Percentiles rank a stretch among this genome's conserved stretches.
These are phyloP conservation scores for Tenualosa ilisha DNA, from an alignment of 2,797 vertebrate species.

Conservation along the genomic window DNA sequence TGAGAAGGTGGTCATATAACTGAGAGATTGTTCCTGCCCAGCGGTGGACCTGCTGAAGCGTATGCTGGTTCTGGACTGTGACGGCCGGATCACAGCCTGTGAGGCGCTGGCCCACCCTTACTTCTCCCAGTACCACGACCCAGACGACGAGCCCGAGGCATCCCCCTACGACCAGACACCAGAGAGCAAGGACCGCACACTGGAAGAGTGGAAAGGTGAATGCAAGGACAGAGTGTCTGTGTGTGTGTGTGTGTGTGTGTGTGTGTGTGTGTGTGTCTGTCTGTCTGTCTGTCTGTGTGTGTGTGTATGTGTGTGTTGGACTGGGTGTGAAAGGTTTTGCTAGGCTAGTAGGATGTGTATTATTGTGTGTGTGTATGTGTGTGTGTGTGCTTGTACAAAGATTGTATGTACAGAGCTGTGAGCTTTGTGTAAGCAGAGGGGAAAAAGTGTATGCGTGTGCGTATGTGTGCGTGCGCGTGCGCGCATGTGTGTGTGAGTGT, in stretches of 20 bases:
- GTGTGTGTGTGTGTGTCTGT: not conserved
- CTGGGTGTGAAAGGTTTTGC: not conserved
- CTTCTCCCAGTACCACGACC: slow-evolving; percentile 97
- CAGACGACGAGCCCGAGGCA: slow-evolving; percentile 92
- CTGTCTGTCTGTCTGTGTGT: not conserved
- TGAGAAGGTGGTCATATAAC: no score
- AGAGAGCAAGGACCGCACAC: slow-evolving; percentile 89
- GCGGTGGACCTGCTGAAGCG: slow-evolving; percentile 76
- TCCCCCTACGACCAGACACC: slow-evolving; percentile 89
- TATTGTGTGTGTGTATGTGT: not conserved
- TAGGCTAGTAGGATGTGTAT: not conserved
- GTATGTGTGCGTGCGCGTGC: not conserved
- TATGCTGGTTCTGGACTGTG: slow-evolving; percentile 87
- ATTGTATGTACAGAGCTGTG: no score
- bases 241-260: not conserved
- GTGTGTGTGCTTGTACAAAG: not conserved
- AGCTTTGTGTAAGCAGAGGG: no score
- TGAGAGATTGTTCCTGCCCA: slow-evolving; percentile 52
- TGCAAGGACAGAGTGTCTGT: not conserved
- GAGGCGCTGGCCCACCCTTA: slow-evolving; percentile 91
- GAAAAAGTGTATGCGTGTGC: no score
- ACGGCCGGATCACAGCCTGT: slow-evolving; percentile 88
- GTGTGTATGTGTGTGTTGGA: not conserved
- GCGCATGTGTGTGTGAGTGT: not conserved
- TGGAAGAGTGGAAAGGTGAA: slow-evolving; percentile 97